phyloP scores from a whole-genome alignment of 2,113 vertebrate species.

The Paracanthobrama guichenoti region DNA sequence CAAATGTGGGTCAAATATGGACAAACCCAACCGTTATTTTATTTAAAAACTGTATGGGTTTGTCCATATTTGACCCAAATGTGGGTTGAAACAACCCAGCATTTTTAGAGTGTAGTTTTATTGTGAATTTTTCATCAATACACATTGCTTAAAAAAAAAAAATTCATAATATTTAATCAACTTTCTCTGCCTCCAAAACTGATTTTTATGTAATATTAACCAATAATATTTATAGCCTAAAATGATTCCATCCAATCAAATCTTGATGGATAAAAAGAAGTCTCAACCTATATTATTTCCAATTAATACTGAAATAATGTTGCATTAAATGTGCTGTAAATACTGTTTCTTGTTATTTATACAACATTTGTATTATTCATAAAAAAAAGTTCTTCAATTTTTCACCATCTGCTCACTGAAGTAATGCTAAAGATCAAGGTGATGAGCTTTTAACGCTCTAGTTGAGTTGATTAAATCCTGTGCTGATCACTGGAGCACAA shows the following conservation, averaged over 20 bases:
- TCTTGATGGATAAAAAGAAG: not conserved
- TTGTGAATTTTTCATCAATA: not conserved
- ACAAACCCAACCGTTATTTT: no score
- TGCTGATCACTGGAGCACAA: not conserved
- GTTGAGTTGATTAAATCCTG: slow-evolving; percentile 35
- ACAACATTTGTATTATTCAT: not conserved
- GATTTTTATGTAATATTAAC: not conserved
- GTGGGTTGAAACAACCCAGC: no score
- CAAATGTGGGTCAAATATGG: no score
- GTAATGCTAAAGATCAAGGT: slow-evolving; percentile 18
- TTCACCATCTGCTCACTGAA: slow-evolving; percentile 14
- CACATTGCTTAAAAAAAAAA: not conserved
- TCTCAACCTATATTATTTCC: not conserved
- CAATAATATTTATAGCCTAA: not conserved
- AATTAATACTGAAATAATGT: not conserved
- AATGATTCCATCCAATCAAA: not conserved
- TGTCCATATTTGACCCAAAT: no score
- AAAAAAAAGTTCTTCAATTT: not conserved
- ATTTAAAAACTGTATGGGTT: no score
- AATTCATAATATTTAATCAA: not conserved
- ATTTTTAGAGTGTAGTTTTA: not conserved
- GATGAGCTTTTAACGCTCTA: slow-evolving; percentile 31
- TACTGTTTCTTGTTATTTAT: not conserved
- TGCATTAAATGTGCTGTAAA: not conserved
- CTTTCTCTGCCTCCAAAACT: not conserved